Conservation (phyloP, 92 coral and sea anemone genomes). For the Actinostola sp. region DNA sequence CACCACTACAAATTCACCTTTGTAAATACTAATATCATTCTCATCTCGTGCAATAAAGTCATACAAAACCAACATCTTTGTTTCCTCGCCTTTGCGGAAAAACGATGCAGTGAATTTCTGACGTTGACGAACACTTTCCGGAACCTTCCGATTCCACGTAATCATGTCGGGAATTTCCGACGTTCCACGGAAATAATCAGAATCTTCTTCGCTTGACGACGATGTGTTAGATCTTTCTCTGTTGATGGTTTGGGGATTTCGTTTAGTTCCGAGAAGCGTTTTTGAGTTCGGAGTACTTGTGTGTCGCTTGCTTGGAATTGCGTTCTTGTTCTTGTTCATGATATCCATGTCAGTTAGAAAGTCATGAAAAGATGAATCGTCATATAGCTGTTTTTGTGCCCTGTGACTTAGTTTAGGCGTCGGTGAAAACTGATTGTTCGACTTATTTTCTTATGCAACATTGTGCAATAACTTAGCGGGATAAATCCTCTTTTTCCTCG, state of each 20-base stretch:
- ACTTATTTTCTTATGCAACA: constrained; percentile 53
- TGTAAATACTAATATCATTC: constrained; percentile 69
- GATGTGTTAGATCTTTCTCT: constrained; percentile 51
- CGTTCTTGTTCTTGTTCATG: constrained; percentile 1
- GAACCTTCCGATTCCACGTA: constrained; percentile 63
- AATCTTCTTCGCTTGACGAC: constrained; percentile 55
- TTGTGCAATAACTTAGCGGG: constrained; percentile 79
- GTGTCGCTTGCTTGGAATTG: too few species aligned
- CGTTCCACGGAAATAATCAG: constrained; percentile 17
- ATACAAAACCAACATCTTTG: constrained; percentile 63
- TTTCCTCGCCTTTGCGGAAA: constrained; percentile 69
- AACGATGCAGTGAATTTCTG: constrained; percentile 65
- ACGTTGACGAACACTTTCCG: constrained; percentile 68
- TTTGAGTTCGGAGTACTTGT: constrained; percentile 10
- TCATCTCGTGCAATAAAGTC: constrained; percentile 72
- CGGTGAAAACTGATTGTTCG: not conserved
- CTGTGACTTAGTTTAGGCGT: constrained; percentile 13
- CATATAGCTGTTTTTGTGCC: constrained; percentile 8
- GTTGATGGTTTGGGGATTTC: constrained; percentile 31
- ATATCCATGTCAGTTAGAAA: constrained; percentile 8
- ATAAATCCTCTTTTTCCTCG: constrained; percentile 66
- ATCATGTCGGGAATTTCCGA: constrained; percentile 44
- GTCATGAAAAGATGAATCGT: constrained; percentile 17
- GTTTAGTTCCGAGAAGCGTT: constrained; percentile 39
- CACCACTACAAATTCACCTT: constrained; percentile 74